A percentile compares a stretch with the other conserved stretches of the same genome.
Evolutionary conservation across 2,888 invertebrate species (phyloP).

Genomic region (Uloborus plumipes): DNA sequence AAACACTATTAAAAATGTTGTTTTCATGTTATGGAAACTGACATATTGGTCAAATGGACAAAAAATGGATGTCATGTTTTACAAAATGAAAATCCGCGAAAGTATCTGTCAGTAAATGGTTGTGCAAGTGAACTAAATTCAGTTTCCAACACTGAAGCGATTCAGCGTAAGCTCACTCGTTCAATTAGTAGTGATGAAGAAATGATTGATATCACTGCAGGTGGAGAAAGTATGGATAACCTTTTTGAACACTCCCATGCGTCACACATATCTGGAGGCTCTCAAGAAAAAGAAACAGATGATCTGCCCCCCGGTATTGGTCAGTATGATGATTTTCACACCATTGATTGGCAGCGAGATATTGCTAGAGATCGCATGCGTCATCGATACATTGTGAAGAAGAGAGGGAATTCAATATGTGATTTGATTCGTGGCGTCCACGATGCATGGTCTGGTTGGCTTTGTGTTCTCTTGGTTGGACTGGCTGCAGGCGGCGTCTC

Average conservation of each 20-base stretch:
- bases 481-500: slow-evolving; percentile 71
- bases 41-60: slow-evolving; percentile 59
- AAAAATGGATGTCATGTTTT: slow-evolving; percentile 46
- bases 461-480: slow-evolving; percentile 75
- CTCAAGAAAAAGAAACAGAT: slow-evolving; percentile 45
- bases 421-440: slow-evolving; percentile 71
- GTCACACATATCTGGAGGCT: slow-evolving; percentile 22
- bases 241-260: slow-evolving; percentile 37
- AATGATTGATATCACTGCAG: slow-evolving; percentile 63
- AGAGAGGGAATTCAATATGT: slow-evolving; percentile 59
- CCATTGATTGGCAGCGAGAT: slow-evolving; percentile 76
- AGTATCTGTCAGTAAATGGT: slow-evolving; percentile 45
- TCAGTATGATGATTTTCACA: slow-evolving; percentile 76
- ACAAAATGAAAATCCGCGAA: slow-evolving; percentile 24
- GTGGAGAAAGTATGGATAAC: slow-evolving; percentile 34
- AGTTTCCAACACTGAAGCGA: slow-evolving; percentile 5
- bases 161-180: slow-evolving; percentile 22
- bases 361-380: slow-evolving; percentile 74
- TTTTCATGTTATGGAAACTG: slow-evolving; percentile 57
- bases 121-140: slow-evolving; percentile 7
- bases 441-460: slow-evolving; percentile 76
- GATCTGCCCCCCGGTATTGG: slow-evolving; percentile 65
- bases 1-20: background rate
- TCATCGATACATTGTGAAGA: slow-evolving; percentile 63
- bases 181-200: slow-evolving; percentile 62